Evolutionary conservation across 2,113 vertebrate species (phyloP), one percentile per base, ranked within the genome.

Genomic region (Butorides virescens): DNA sequence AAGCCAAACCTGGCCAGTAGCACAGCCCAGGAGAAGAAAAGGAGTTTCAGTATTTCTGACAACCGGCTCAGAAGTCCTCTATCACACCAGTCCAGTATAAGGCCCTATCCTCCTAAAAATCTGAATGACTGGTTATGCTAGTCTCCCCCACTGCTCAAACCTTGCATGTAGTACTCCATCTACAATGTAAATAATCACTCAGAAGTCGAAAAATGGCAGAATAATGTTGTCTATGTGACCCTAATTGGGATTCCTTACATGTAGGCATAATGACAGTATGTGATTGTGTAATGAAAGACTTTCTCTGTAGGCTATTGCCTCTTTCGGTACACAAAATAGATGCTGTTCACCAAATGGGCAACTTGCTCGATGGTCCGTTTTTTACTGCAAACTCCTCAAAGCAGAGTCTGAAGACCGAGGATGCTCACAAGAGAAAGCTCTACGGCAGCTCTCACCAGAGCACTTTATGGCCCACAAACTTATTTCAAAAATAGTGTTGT

Each of bases 401-500:
- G 15, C 39, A 26, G 39, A 72, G 14, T 20, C 42, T 53, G 11
- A 73, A 70, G 46, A 74, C 58, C 75, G n/a, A 68, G 20, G 12
- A 65, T 0, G 6, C 15, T 36, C 53, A 19, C 15, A 47, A 47
- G 30, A 68, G 22, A 56, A 39, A 65, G 32, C 9, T 29, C 56
- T 74, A n/a, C 5, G 18, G 62, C n/a, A 93, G 32, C 32, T 56
- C 44, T 66, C 46, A 83, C 9, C 23, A 61, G 5, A 68, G 21
- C 11, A 68, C 21, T 47, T 46, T 0, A 32, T 13, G 15, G 17
- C 16, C 37, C 34, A 58, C 49, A 80, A 58, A n/a, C 30, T n/a
- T 39, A 42, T 32, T 52, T 92, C 44, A 61, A 67, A 83, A 88
- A 21, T 1, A 30, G 2, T 0, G 0, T 6, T 76, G 34, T 34